Base-by-base conservation (phyloP, 2,888 invertebrate genomes). In the Spisula subtruncata region DNA sequence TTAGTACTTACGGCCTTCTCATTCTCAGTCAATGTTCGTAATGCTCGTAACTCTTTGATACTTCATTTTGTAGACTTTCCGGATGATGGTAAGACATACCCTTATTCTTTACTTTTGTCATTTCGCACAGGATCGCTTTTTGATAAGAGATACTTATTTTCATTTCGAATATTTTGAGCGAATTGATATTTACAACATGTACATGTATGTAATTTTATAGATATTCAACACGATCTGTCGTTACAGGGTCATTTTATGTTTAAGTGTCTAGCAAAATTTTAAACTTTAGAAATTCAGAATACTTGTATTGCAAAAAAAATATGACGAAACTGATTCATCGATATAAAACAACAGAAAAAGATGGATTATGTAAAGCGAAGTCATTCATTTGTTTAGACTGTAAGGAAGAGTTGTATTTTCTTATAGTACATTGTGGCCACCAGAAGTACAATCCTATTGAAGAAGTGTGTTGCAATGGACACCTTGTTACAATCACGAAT, bases 381-480 rank as follows among this genome's bases (percentile, higher is more conserved):
- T n/a, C n/a, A n/a, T n/a, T n/a, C n/a, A 56, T 10, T 56, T 56
- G 12, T n/a, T 56, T 10, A 56, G 56, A n/a, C 8, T 56, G 18
- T 20, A 14, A 41, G 32, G 79, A 32, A 86, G 80, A 25, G 29
- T 29, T 35, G 54, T 83, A 12, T 35, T 29, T 10, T 82, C 75
- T 75, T 89, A 85, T 25, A 46, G 89, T 89, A 82, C 12, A 71
- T 75, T 66, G 82, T 56, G 82, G 82, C 16, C 32, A 29, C 16
- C 1, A 16, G 32, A 18, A 12, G 10, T 82, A 56, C 41, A 46
- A 84, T 66, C 66, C 84, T 46, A 20, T 1, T 6, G 46, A 0
- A 14, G 0, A 41, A 16, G 46, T 71, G 14, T 84, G 84, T 71
- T 84, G 84, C 32, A 66, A 71, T 71, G 84, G 84, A n/a, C 20